These are phyloP conservation scores for Antidorcas marsupialis DNA, from an alignment of 2,113 vertebrate genomes.

Conservation along the genomic window DNA sequence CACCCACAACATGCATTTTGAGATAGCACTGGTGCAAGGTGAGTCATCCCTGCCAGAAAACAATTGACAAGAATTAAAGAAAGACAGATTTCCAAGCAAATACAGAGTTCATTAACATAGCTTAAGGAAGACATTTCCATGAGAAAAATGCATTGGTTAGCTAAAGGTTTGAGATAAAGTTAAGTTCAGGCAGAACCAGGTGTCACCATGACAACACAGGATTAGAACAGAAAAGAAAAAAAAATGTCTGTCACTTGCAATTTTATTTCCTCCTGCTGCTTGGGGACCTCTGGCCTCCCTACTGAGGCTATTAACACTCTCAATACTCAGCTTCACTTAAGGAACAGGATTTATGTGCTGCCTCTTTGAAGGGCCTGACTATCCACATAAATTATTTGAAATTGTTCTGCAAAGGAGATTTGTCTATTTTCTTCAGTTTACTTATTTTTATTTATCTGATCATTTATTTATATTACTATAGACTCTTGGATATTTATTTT, in stretches of 20 bases:
- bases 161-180: neutral
- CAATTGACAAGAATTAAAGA: neutral
- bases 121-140: neutral
- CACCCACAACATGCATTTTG: neutral
- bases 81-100: neutral
- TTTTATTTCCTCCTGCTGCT: neutral
- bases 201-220: neutral
- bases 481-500: neutral
- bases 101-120: neutral
- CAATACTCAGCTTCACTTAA: neutral
- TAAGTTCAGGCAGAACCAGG: neutral
- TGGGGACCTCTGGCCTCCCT: neutral
- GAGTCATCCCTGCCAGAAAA: neutral
- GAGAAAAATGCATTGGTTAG: neutral
- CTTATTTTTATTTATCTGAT: neutral
- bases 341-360: neutral
- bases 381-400: neutral
- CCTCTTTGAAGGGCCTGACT: neutral
- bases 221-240: neutral
- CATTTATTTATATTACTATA: neutral
- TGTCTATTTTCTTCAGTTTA: neutral
- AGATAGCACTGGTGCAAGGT: neutral
- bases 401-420: neutral
- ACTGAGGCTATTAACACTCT: neutral
- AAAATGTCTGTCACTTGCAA: neutral